Evolutionary conservation across 2,113 vertebrate species (phyloP).

Genomic region (Tupaia tana): DNA sequence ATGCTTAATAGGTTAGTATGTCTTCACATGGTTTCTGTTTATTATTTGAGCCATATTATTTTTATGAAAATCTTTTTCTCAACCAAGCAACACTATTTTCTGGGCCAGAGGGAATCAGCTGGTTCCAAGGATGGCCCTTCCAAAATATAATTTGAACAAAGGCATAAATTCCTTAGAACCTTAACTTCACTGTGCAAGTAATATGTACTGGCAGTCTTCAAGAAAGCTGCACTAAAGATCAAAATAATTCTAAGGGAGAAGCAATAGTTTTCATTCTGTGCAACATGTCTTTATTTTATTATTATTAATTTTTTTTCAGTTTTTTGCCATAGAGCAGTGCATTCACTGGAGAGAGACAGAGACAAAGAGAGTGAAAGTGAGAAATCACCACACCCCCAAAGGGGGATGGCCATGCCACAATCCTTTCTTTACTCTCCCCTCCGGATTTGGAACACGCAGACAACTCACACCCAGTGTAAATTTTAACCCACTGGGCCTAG

Average conservation of each 20-base stretch:
- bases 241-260: not conserved
- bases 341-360: too few relatives aligned
- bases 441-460: too few relatives aligned
- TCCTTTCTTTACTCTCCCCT: not conserved
- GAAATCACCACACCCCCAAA: too few relatives aligned
- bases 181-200: not conserved
- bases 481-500: too few relatives aligned
- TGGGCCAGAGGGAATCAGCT: not conserved
- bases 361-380: too few relatives aligned
- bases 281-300: not conserved
- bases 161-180: not conserved
- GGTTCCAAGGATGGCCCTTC: not conserved
- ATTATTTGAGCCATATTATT: not conserved
- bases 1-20: not conserved
- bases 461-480: too few relatives aligned
- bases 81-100: not conserved
- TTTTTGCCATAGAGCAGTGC: too few relatives aligned
- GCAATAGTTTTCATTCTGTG: not conserved
- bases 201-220: not conserved
- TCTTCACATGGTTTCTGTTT: conserved; percentile 27
- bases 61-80: not conserved
- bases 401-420: not conserved
- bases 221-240: not conserved
- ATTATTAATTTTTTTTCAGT: too few relatives aligned
- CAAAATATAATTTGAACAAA: not conserved